phyloP scores from a whole-genome alignment of 2,888 invertebrate genomes.

The Tetramorium bicarinatum region DNA sequence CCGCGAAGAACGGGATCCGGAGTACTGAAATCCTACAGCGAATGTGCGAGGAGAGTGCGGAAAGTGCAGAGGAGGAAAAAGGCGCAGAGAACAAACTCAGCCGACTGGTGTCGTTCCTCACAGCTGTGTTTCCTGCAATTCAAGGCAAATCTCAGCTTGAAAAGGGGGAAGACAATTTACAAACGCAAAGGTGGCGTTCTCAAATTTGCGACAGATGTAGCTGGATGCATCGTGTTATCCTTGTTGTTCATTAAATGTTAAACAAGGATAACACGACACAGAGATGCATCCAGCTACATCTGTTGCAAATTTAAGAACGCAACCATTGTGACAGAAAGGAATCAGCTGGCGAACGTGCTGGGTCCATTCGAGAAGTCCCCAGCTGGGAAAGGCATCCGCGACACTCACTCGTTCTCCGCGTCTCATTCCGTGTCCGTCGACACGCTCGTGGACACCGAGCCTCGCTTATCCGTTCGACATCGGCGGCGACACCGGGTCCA shows the following conservation, averaged over 20 bases:
- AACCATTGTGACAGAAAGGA: not conserved
- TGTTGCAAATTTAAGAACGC: too few relatives aligned
- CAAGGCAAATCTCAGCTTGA: not conserved
- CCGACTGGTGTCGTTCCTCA: not conserved
- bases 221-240: too few relatives aligned
- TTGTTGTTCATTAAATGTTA: too few relatives aligned
- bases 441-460: not conserved
- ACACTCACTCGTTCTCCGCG: not conserved
- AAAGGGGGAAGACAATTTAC: not conserved
- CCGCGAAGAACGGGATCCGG: not conserved
- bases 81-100: not conserved
- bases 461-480: not conserved
- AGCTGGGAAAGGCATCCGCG: not conserved
- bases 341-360: not conserved
- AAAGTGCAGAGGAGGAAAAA: not conserved
- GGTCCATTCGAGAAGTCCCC: not conserved
- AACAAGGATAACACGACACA: too few relatives aligned
- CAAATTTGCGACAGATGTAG: too few relatives aligned
- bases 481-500: not conserved
- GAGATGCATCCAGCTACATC: too few relatives aligned
- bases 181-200: too few relatives aligned
- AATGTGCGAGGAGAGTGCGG: too few relatives aligned
- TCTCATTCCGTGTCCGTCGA: slow-evolving; percentile 3
- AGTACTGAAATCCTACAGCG: not conserved
- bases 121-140: not conserved